These are phyloP conservation scores for Leptestheria dahalacensis DNA, from an alignment of 1,140 invertebrate species.

Conservation along the genomic window DNA sequence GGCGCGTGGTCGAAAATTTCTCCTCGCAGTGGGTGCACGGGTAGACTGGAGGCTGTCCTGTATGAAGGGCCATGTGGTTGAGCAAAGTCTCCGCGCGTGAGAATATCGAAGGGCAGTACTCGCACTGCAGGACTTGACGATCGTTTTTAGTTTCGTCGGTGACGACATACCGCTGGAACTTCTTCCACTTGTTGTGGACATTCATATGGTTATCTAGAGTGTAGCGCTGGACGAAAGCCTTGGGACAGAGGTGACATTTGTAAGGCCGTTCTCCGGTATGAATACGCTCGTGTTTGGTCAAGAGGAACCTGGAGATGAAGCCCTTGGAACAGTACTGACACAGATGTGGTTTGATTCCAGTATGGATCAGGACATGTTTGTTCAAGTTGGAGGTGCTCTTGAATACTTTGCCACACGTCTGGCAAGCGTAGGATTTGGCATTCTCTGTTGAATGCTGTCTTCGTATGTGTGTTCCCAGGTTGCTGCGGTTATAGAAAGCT, in stretches of 20 bases:
- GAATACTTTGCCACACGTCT: too few species aligned
- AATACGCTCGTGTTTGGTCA: neutral
- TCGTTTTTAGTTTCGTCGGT: neutral
- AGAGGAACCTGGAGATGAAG: constrained; percentile 36
- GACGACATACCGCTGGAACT: neutral
- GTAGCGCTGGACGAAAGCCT: constrained; percentile 43
- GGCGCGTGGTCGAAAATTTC: neutral
- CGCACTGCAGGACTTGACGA: neutral
- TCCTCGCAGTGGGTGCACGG: neutral
- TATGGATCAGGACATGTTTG: constrained; percentile 52
- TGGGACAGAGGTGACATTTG: constrained; percentile 73
- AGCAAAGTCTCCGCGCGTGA: neutral
- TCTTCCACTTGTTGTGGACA: neutral
- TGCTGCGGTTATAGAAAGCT: neutral
- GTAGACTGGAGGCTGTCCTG: neutral
- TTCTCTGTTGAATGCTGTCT: too few species aligned
- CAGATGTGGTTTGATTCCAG: constrained; percentile 49
- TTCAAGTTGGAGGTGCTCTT: too few species aligned
- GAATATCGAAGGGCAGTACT: neutral
- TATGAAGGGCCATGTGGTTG: neutral
- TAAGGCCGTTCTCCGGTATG: constrained; percentile 39
- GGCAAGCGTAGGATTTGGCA: neutral
- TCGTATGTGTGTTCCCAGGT: neutral
- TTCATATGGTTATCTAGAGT: neutral
- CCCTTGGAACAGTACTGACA: constrained; percentile 52